Evolutionary conservation across 1,140 invertebrate genomes (phyloP).

Genomic region (Colletes gigas): DNA sequence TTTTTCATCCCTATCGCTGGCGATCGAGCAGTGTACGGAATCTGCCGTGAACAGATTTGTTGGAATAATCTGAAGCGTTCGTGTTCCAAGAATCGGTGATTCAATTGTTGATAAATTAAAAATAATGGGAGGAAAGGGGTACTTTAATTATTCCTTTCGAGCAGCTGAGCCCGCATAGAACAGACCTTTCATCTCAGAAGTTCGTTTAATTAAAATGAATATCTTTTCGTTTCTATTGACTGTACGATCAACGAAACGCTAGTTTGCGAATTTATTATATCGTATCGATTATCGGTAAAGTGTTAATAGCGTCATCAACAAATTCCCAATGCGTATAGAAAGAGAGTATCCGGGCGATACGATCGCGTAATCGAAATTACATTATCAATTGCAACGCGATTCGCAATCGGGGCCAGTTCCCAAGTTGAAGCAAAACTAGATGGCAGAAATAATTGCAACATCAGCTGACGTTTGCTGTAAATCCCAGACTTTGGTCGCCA

Average conservation of each 20-base stretch:
- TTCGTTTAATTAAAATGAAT: background rate
- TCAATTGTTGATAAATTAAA: no score
- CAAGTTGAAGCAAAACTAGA: constrained; percentile 50
- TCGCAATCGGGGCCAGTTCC: constrained; percentile 42
- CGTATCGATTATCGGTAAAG: no score
- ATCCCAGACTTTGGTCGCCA: constrained; percentile 65
- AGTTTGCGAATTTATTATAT: no score
- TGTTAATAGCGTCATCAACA: no score
- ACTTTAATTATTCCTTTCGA: constrained; percentile 36
- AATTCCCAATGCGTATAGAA: no score
- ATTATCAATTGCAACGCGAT: constrained; percentile 51
- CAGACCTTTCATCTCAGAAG: background rate
- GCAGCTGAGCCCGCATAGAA: constrained; percentile 55
- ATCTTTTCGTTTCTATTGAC: background rate
- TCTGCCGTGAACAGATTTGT: no score
- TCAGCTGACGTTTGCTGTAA: constrained; percentile 65
- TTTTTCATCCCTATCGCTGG: no score
- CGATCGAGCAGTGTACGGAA: no score
- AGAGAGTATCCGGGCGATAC: no score
- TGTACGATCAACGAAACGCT: no score
- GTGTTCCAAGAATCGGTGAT: no score
- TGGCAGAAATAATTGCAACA: constrained; percentile 66
- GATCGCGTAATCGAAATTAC: constrained; percentile 22
- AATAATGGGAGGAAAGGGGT: constrained; percentile 22
- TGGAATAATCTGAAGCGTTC: no score